Conservation (phyloP, 2,113 vertebrate genomes). For the Amblyornis subalaris region DNA sequence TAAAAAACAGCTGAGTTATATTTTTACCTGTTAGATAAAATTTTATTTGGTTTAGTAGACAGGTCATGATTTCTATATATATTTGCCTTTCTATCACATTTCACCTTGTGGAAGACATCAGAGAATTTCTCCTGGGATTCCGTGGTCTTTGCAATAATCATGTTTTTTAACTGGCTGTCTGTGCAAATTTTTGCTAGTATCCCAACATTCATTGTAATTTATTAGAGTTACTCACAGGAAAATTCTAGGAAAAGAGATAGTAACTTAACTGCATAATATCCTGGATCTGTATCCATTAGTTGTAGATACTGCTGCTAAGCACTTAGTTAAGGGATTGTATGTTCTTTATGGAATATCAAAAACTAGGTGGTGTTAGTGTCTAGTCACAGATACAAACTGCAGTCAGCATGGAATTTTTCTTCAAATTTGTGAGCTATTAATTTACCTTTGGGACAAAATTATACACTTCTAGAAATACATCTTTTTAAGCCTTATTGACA, state of each 20-base stretch:
- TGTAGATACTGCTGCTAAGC: neutral
- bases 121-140: neutral
- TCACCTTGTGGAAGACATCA: neutral
- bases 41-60: neutral
- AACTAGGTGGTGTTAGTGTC: neutral
- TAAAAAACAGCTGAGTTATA: neutral
- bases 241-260: neutral
- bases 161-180: neutral
- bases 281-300: neutral
- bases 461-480: neutral
- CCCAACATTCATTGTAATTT: neutral
- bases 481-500: neutral
- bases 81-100: neutral
- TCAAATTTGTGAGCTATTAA: neutral
- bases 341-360: neutral
- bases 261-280: neutral
- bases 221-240: neutral
- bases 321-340: neutral
- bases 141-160: neutral
- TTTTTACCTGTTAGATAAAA: neutral
- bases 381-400: neutral
- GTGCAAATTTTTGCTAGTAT: neutral
- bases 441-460: neutral
- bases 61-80: neutral
- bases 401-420: neutral